These are phyloP conservation scores for Priocnemis perturbator DNA, from an alignment of 2,888 invertebrate genomes.

Conservation along the genomic window DNA sequence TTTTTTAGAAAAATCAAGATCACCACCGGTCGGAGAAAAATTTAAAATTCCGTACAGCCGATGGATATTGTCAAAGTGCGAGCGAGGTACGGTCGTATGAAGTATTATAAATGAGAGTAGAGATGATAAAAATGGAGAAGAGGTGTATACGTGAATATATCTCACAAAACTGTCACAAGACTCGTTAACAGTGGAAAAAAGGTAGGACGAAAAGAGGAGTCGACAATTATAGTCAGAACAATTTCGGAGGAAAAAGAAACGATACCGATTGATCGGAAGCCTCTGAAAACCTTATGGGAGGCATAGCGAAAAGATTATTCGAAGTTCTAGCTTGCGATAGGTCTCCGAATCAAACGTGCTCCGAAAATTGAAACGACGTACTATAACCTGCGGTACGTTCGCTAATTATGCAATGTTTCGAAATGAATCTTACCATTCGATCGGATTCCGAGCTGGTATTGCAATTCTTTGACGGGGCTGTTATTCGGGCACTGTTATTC, in stretches of 20 bases:
- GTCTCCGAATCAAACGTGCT: slow-evolving; percentile 14
- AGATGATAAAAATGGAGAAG: slow-evolving; percentile 3
- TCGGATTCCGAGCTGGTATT: slow-evolving; percentile 37
- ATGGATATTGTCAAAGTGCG: no score
- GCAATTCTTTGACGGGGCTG: slow-evolving; percentile 37
- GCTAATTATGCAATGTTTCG: slow-evolving; percentile 29
- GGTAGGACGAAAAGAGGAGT: background rate
- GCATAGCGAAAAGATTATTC: background rate
- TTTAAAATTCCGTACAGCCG: no score
- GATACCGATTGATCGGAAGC: background rate
- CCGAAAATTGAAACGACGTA: slow-evolving; percentile 27
- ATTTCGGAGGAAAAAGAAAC: background rate
- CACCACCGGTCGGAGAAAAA: no score
- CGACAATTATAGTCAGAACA: no score
- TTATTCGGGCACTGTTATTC: slow-evolving; percentile 19
- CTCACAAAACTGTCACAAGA: slow-evolving; percentile 5
- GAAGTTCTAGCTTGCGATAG: background rate
- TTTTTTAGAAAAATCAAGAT: slow-evolving; percentile 6
- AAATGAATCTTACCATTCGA: slow-evolving; percentile 52
- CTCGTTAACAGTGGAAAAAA: slow-evolving; percentile 2
- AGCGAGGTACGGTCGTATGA: no score
- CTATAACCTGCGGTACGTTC: slow-evolving; percentile 39
- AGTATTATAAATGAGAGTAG: no score
- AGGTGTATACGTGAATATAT: background rate
- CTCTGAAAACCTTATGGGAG: no score